These are phyloP conservation scores for Enteromius fasciolatus DNA, from an alignment of 2,797 vertebrate genomes.

Conservation along the genomic window DNA sequence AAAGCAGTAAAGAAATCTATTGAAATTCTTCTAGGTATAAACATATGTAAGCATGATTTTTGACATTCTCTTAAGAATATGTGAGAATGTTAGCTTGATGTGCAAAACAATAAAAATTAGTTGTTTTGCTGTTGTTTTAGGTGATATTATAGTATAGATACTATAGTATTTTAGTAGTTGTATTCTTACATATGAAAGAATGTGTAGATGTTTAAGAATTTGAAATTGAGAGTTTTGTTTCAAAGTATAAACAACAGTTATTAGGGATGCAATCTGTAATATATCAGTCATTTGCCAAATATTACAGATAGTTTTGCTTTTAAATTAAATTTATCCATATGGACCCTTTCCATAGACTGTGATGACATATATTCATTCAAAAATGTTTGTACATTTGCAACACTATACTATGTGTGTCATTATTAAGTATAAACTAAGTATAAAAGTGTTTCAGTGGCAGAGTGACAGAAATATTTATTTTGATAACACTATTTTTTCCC, in stretches of 20 bases:
- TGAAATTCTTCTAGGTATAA: neutral
- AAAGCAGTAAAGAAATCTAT: neutral
- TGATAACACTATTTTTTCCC: neutral
- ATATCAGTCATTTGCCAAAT: neutral
- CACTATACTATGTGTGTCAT: neutral
- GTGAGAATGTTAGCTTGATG: neutral
- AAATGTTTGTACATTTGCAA: neutral
- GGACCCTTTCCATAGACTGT: neutral
- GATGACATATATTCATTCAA: neutral
- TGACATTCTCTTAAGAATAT: neutral
- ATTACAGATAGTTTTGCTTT: neutral
- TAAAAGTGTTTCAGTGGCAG: neutral
- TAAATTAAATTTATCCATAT: neutral
- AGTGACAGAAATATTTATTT: neutral
- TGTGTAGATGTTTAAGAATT: neutral
- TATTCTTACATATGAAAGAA: neutral
- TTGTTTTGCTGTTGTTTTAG: neutral
- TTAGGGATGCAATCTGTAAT: neutral
- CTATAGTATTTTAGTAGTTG: neutral
- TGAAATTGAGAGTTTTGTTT: neutral
- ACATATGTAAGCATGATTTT: neutral
- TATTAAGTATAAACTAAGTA: neutral
- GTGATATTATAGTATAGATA: neutral
- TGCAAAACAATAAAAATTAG: neutral
- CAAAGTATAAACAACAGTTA: neutral